Base-by-base conservation (phyloP, 92 coral and sea anemone genomes). In the Parazoanthus atlanticus region DNA sequence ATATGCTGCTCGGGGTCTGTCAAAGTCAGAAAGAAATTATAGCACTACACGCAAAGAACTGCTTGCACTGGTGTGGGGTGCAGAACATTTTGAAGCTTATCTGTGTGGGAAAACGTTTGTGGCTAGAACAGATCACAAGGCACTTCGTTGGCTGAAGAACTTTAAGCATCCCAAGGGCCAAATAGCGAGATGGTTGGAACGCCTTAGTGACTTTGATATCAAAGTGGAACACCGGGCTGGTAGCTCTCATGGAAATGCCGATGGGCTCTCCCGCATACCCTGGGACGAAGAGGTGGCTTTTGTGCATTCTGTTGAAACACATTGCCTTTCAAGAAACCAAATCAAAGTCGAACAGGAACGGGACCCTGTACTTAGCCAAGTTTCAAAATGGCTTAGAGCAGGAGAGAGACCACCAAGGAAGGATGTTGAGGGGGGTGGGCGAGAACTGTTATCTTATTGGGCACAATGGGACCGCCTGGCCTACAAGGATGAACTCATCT, bases 111-210 rank as follows among this genome's bases (percentile, higher is more conserved):
- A 64, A 49, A 28, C 3, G 5, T 88, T 88, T 82, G 72, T 81
- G 10, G 91, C 82, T 52, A 81, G 77, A 76, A 88, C 74, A 73
- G 91, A 88, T 49, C 91, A 49, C 29, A 72, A 71, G 49, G 88
- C 91, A 29, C 88, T 88, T 5, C 38, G 31, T 17, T 81, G 82
- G 91, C 77, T 88, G 64, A 79, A 34, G 74, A 88, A 81, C 40
- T 73, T 88, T 31, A 81, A 74, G 70, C 81, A 82, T 43, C 88
- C 91, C 40, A 81, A 65, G 83, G 88, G 88, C 26, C 91, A 88
- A 67, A 52, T 88, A 11, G 91, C 79, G 25, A 47, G 91, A 65
- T 88, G 91, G 69, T 33, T 89, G 13, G 84, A 81, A 40, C 9
- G 86, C 54, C 72, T 81, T n/a, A 81, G 86, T 12, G 86, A 80